phyloP scores from a whole-genome alignment of 2,797 vertebrate species.

The Poeciliopsis paucimaculata region DNA sequence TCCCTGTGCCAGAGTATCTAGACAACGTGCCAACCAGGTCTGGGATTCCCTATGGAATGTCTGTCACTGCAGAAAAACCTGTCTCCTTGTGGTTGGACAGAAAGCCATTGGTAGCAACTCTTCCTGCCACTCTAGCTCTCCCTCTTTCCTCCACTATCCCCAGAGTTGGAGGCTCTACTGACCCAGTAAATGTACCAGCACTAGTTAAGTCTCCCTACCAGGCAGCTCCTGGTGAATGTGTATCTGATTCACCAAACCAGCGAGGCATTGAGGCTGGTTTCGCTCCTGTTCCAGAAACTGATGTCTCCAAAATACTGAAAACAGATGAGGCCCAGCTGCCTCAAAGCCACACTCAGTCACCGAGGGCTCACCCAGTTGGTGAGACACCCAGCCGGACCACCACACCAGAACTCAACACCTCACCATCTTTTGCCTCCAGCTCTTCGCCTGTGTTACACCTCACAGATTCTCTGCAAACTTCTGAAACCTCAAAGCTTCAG shows the following conservation, averaged over 20 bases:
- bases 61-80: slow-evolving; percentile 91
- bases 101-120: slow-evolving; percentile 87
- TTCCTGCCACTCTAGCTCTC: slow-evolving; percentile 85
- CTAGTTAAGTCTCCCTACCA: slow-evolving; percentile 89
- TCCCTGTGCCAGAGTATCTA: slow-evolving; percentile 98
- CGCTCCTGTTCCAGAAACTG: slow-evolving; percentile 73
- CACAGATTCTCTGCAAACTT: slow-evolving; percentile 89
- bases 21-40: slow-evolving; percentile 97
- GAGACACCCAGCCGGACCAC: slow-evolving; percentile 52
- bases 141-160: slow-evolving; percentile 88
- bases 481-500: slow-evolving; percentile 97
- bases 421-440: slow-evolving; percentile 77
- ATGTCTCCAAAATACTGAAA: slow-evolving; percentile 76
- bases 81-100: slow-evolving; percentile 94
- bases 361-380: slow-evolving; percentile 61
- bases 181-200: slow-evolving; percentile 88
- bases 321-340: slow-evolving; percentile 82
- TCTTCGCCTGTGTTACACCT: slow-evolving; percentile 80
- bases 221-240: slow-evolving; percentile 87
- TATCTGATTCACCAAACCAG: slow-evolving; percentile 87
- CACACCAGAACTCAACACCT: slow-evolving; percentile 73
- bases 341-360: slow-evolving; percentile 70
- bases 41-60: slow-evolving; percentile 96
- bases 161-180: slow-evolving; percentile 80
- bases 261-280: slow-evolving; percentile 81